Evolutionary conservation across 2,113 vertebrate genomes (phyloP).

Genomic region (Aramus guarauna): DNA sequence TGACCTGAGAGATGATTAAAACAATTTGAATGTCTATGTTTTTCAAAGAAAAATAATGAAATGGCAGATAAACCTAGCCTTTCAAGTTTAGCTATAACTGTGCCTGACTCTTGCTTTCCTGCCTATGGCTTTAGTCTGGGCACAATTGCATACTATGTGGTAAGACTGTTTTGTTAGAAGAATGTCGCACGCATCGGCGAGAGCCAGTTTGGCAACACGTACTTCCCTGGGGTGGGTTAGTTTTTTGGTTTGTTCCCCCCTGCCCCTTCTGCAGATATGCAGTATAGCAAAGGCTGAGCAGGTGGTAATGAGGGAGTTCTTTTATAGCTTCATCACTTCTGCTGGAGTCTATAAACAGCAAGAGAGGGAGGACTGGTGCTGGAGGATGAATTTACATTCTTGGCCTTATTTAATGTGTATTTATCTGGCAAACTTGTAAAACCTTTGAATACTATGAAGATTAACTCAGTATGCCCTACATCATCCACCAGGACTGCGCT

Average conservation of each 20-base stretch:
- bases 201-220: not conserved
- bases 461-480: not conserved
- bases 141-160: rapidly evolving
- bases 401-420: not conserved
- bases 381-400: not conserved
- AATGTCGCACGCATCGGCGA: rapidly evolving
- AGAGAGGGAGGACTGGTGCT: not conserved
- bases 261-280: not conserved
- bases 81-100: not conserved
- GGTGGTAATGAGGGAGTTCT: conserved; percentile 19
- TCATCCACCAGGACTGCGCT: not conserved
- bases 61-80: not conserved
- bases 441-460: not conserved
- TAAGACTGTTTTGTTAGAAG: not conserved
- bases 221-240: not conserved
- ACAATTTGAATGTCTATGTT: rapidly evolving
- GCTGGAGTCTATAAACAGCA: conserved; percentile 22
- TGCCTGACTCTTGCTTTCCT: not conserved
- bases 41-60: not conserved
- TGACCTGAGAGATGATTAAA: not conserved
- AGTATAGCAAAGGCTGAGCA: not conserved
- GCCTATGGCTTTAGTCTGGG: not conserved
- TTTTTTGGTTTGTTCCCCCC: not conserved
- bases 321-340: not conserved
- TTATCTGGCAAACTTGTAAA: not conserved